A percentile compares a stretch with the other conserved stretches of the same genome.
phyloP scores from a whole-genome alignment of 2,888 invertebrate genomes.

The Yponomeuta sedellus region DNA sequence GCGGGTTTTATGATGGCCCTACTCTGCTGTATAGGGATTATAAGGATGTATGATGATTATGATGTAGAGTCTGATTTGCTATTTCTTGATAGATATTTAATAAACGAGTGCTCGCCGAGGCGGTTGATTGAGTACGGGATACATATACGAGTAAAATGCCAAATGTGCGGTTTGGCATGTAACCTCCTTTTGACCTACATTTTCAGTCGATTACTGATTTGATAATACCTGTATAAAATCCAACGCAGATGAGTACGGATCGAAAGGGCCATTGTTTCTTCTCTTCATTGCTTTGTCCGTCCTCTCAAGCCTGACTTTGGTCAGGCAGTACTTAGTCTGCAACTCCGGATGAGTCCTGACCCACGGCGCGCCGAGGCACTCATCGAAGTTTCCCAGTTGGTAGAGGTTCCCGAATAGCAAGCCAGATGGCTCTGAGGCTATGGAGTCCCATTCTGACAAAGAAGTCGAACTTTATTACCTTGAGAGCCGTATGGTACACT shows the following conservation, averaged over 20 bases:
- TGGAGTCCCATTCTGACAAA: constrained; percentile 77
- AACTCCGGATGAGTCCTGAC: constrained; percentile 40
- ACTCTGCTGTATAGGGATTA: no score
- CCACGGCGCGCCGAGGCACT: constrained; percentile 68
- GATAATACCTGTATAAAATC: constrained; percentile 56
- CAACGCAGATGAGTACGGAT: constrained; percentile 61
- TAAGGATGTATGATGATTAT: no score
- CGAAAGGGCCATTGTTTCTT: constrained; percentile 32
- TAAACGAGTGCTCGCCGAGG: no score
- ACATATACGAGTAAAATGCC: no score
- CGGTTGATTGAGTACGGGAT: no score
- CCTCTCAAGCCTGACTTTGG: constrained; percentile 59
- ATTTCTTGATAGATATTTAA: no score
- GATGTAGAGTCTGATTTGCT: no score
- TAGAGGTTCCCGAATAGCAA: constrained; percentile 73
- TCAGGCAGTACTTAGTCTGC: constrained; percentile 65
- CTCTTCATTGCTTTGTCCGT: constrained; percentile 41
- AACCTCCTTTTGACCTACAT: no score
- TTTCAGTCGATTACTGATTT: no score
- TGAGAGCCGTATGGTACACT: no score
- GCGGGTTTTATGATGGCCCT: no score
- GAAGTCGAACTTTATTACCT: background rate
- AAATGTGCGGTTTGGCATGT: no score
- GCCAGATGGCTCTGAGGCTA: constrained; percentile 75
- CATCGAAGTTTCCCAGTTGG: constrained; percentile 79